A percentile compares a stretch with the other conserved stretches of the same genome.
phyloP scores from a whole-genome alignment of 1,140 invertebrate species.

The Adelges cooleyi region DNA sequence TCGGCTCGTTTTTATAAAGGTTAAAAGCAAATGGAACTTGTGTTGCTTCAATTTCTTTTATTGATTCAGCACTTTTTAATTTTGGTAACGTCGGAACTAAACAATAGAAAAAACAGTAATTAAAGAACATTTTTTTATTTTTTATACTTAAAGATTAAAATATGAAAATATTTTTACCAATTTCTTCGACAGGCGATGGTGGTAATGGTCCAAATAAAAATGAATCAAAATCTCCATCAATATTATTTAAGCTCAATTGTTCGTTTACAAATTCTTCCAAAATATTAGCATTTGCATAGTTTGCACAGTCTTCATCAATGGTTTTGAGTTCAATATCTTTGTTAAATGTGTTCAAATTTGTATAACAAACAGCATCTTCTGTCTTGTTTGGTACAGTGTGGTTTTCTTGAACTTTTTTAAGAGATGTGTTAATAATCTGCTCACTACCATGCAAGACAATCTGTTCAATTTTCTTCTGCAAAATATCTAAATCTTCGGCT shows the following conservation, averaged over 20 bases:
- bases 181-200: conserved; percentile 62
- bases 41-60: background rate
- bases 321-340: background rate
- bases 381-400: too few species aligned
- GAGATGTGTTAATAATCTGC: too few species aligned
- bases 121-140: too few species aligned
- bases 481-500: too few species aligned
- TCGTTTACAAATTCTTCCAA: conserved; percentile 24
- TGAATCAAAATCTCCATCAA: conserved; percentile 23
- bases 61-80: background rate
- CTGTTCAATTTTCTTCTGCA: too few species aligned
- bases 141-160: too few species aligned
- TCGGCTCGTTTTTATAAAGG: conserved; percentile 8
- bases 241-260: conserved; percentile 12
- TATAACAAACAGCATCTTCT: background rate
- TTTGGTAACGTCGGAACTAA: background rate
- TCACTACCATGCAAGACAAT: too few species aligned
- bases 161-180: conserved; percentile 33
- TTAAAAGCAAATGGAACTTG: background rate
- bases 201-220: conserved; percentile 58
- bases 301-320: conserved; percentile 2
- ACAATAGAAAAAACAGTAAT: background rate
- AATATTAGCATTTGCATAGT: conserved; percentile 11
- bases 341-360: background rate
- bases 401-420: too few species aligned